Evolutionary conservation across 2,888 invertebrate genomes (phyloP).

Genomic region (Ectemnius continuus): DNA sequence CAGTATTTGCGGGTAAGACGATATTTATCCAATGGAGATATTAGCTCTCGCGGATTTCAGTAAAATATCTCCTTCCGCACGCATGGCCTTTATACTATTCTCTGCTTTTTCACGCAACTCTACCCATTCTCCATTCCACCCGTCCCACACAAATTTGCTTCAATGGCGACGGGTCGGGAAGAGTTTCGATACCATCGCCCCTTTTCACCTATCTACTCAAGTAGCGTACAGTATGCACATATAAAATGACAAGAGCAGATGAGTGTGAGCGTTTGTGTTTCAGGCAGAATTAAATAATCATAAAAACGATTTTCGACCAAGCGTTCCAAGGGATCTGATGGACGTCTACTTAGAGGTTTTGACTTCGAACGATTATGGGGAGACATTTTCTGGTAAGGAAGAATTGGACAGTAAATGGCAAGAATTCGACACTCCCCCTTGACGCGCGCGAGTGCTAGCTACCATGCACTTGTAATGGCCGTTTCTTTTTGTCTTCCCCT

Average conservation of each 20-base stretch:
- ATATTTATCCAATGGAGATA: not conserved
- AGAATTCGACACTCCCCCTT: no score
- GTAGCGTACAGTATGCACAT: not conserved
- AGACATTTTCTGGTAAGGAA: conserved; percentile 76
- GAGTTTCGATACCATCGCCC: no score
- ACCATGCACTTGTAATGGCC: no score
- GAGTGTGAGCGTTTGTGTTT: conserved; percentile 11
- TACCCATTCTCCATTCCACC: no score
- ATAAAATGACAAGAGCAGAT: no score
- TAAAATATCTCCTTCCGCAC: not conserved
- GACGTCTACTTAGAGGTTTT: conserved; percentile 88
- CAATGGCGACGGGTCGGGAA: no score
- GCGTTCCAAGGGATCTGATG: conserved; percentile 88
- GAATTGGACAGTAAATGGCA: no score
- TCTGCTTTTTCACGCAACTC: no score
- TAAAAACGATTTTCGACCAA: conserved; percentile 82
- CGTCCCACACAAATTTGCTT: no score
- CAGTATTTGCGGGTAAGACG: conserved; percentile 29
- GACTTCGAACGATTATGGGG: conserved; percentile 80
- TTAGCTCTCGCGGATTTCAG: not conserved
- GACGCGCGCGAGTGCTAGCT: no score
- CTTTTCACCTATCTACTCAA: not conserved
- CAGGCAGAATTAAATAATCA: conserved; percentile 86
- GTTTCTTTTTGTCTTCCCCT: no score
- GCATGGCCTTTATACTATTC: no score